Base-by-base conservation (phyloP, 2,113 vertebrate genomes). In the Ptilorrhoa leucosticta region DNA sequence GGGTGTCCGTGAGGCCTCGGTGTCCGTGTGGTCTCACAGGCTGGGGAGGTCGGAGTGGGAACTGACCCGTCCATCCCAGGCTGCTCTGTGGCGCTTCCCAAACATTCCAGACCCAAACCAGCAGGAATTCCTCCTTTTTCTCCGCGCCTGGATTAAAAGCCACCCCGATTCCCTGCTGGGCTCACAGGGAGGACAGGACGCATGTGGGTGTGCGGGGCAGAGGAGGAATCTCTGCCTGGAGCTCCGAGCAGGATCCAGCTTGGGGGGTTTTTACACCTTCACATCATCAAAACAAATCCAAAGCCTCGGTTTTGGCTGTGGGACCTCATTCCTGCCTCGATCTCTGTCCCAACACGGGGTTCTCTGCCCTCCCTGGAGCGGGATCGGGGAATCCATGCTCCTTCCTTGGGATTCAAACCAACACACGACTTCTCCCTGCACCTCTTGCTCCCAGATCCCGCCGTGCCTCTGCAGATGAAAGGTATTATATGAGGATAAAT, bases 401-500 rank as follows among this genome's bases (percentile, higher is more conserved):
- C 40, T 86, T 77, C 76, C 27, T 45, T 24, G 58, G 14, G 60
- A 63, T 66, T 78, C 5, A 2, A 51, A 69, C 31, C 69, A 65
- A 33, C n/a, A 3, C 31, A 2, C 3, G 31, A 13, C 3, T 57
- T 63, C 58, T 65, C 48, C 50, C 70, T 56, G 31, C 64, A 64
- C 84, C 63, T 69, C 44, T 37, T 48, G 54, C 90, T 78, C 63
- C 7, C 16, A 61, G 76, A 61, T 39, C 81, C 70, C 45, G 48
- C 57, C 24, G 37, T 76, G 73, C 53, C 73, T 84, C 69, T 85
- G 93, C 75, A 73, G 82, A 90, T 96, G 96, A 96, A 95, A 78
- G 94, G 95, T 92, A n/a, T 90, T 96, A 53, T 28, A 96, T 94
- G 90, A 97, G 94, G 94, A 96, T 95, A 97, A 96, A 97, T 97